These are phyloP conservation scores for Columba livia DNA, from an alignment of 2,113 vertebrate species.

Conservation along the genomic window DNA sequence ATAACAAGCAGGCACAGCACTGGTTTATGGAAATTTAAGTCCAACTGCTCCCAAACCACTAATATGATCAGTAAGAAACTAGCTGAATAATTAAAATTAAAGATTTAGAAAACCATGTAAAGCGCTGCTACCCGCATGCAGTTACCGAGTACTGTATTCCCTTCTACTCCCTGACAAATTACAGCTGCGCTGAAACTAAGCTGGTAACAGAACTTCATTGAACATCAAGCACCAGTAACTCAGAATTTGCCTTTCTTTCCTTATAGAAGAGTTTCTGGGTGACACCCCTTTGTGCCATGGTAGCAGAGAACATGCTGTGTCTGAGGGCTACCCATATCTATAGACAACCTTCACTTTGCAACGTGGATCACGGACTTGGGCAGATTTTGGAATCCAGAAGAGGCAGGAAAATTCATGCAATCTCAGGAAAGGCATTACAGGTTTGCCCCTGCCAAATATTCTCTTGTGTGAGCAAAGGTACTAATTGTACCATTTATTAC, in stretches of 20 bases:
- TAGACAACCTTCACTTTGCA: not conserved
- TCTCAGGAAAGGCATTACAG: not conserved
- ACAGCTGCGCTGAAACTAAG: not conserved
- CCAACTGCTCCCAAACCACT: not conserved
- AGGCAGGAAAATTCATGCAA: not conserved
- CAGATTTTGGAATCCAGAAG: not conserved
- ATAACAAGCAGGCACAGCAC: not conserved
- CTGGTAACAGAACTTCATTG: not conserved
- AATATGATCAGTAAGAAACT: not conserved
- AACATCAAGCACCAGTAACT: not conserved
- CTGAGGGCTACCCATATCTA: rapidly evolving
- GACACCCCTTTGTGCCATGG: not conserved
- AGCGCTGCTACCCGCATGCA: not conserved
- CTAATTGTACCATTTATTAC: not conserved
- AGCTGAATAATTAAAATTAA: not conserved
- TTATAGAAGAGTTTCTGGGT: not conserved
- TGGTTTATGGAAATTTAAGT: not conserved
- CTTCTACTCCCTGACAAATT: not conserved
- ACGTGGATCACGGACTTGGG: rapidly evolving
- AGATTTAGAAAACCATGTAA: not conserved
- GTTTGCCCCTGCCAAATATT: not conserved
- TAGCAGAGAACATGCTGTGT: not conserved
- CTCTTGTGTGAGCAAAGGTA: not conserved
- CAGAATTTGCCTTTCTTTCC: not conserved
- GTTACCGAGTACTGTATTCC: not conserved